phyloP scores from a whole-genome alignment of 2,797 vertebrate genomes.

The Enteromius radiatus region DNA sequence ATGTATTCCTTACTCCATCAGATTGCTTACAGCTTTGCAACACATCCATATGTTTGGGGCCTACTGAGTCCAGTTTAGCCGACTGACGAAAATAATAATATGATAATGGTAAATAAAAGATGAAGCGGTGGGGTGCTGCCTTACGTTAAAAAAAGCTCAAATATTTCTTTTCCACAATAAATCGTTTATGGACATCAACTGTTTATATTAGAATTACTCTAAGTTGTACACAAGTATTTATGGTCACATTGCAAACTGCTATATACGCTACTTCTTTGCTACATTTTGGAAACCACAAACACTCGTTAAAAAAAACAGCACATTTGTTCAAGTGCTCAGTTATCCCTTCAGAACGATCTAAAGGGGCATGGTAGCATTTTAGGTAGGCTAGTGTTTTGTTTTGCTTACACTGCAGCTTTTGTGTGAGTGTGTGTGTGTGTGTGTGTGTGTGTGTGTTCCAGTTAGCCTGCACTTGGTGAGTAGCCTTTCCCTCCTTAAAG shows the following conservation, averaged over 20 bases:
- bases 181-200: neutral
- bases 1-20: neutral
- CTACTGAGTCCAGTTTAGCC: conserved; percentile 9
- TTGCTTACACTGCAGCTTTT: conserved; percentile 5
- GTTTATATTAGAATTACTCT: neutral
- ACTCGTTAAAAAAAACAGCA: neutral
- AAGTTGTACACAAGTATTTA: neutral
- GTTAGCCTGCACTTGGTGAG: neutral
- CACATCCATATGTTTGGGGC: conserved; percentile 11
- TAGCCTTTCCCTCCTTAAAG: neutral
- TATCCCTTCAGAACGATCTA: neutral
- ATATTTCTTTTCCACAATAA: neutral
- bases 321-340: neutral
- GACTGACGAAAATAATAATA: neutral
- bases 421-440: neutral
- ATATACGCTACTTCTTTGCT: neutral
- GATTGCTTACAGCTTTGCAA: neutral
- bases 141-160: neutral
- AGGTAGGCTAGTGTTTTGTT: neutral
- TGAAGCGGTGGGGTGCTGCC: neutral
- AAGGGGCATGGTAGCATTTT: neutral
- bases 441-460: neutral
- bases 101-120: neutral
- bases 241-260: neutral
- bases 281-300: neutral